Evolutionary conservation across 2,113 vertebrate genomes (phyloP).

Genomic region (Myanophis thanlyinensis): DNA sequence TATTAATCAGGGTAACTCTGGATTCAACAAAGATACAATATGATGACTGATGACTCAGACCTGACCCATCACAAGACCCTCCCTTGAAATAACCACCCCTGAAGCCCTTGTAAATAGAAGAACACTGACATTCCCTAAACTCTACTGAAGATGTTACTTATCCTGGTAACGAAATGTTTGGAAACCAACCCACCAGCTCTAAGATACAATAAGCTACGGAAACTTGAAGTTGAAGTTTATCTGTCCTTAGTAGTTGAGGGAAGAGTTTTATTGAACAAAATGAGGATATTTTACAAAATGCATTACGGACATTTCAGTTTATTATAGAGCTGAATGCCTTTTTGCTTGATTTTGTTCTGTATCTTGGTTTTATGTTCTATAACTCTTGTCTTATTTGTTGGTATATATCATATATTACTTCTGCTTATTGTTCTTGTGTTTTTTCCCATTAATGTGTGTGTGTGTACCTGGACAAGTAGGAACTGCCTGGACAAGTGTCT

Average conservation of each 20-base stretch:
- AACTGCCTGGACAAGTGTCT: neutral
- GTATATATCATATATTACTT: neutral
- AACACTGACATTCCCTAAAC: too few relatives aligned
- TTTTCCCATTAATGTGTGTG: neutral
- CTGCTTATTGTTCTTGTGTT: neutral
- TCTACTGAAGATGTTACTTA: too few relatives aligned
- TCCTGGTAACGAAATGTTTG: too few relatives aligned
- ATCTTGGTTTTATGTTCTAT: neutral
- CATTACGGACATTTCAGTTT: neutral
- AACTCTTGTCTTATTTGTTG: neutral
- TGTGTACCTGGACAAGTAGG: neutral
- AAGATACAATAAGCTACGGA: neutral
- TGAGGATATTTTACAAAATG: neutral
- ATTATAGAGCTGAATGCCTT: neutral
- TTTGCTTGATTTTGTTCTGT: neutral
- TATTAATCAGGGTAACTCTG: neutral
- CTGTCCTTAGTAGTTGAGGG: neutral
- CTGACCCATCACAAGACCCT: too few relatives aligned
- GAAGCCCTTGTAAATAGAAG: too few relatives aligned
- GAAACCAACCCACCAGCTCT: too few relatives aligned
- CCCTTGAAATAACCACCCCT: too few relatives aligned
- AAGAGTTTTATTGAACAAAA: neutral
- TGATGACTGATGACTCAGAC: too few relatives aligned
- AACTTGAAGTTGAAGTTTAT: neutral
- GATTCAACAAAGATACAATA: neutral